Evolutionary conservation across 2,113 vertebrate genomes (phyloP).

Genomic region (Malaclemys terrapin): DNA sequence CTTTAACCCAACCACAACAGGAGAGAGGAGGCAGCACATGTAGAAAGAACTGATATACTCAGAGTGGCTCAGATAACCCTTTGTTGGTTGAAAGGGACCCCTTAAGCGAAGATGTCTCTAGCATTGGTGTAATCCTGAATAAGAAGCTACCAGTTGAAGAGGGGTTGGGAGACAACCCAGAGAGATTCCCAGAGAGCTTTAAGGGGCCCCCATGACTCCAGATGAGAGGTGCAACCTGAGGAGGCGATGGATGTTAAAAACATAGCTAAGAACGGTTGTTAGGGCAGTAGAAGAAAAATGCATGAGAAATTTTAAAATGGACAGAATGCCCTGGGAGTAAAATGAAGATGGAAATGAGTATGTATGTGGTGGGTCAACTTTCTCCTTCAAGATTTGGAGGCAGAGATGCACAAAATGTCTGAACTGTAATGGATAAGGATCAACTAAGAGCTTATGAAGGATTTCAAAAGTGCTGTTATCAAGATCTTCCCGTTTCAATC

Average conservation of each 20-base stretch:
- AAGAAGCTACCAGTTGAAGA: background rate
- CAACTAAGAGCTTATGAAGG: background rate
- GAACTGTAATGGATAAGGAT: background rate
- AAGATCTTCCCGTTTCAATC: background rate
- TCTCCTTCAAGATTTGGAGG: background rate
- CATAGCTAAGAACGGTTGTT: background rate
- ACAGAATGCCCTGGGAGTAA: background rate
- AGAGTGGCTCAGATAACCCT: background rate
- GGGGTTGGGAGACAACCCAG: conserved; percentile 14
- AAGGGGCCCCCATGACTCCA: background rate
- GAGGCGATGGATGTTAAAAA: background rate
- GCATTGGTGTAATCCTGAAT: background rate
- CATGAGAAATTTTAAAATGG: accelerated
- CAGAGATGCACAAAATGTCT: background rate
- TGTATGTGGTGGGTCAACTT: background rate
- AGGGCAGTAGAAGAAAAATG: background rate
- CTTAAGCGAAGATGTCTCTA: background rate
- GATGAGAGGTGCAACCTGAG: background rate
- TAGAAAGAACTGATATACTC: conserved; percentile 32
- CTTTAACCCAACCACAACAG: background rate
- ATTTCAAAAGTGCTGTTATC: background rate
- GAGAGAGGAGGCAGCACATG: background rate
- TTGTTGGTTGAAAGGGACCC: background rate
- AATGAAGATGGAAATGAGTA: background rate
- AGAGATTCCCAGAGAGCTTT: background rate